phyloP scores from a whole-genome alignment of 2,113 vertebrate species.

The Leuciscus idus region DNA sequence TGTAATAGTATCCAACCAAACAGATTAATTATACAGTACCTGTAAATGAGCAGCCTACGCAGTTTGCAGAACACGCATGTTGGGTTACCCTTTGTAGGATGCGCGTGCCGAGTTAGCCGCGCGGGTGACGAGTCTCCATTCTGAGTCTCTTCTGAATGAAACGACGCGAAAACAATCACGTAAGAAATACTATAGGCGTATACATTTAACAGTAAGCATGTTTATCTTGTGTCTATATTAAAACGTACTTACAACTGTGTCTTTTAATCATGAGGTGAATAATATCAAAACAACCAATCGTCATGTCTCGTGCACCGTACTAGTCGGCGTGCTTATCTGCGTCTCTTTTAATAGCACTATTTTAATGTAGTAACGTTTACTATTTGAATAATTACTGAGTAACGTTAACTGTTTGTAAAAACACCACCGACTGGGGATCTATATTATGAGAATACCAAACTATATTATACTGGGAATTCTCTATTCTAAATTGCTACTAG shows the following conservation, averaged over 20 bases:
- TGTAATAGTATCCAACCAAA: not conserved
- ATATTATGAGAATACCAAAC: too few relatives aligned
- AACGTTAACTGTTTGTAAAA: not conserved
- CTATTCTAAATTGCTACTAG: not conserved
- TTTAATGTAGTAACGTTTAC: not conserved
- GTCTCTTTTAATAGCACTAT: not conserved
- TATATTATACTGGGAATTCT: too few relatives aligned
- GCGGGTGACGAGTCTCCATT: not conserved
- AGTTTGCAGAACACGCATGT: not conserved
- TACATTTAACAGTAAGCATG: not conserved
- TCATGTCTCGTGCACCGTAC: too few relatives aligned
- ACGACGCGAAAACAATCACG: not conserved
- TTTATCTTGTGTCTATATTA: not conserved
- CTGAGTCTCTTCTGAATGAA: not conserved
- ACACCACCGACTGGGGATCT: not conserved
- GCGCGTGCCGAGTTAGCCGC: conserved; percentile 20
- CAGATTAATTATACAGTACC: not conserved
- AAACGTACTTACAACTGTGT: not conserved
- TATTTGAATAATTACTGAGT: not conserved
- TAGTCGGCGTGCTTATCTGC: not conserved
- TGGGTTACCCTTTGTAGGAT: not conserved
- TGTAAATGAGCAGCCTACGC: not conserved
- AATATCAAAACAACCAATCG: not conserved
- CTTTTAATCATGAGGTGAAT: not conserved
- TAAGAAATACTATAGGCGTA: not conserved